phyloP scores from a whole-genome alignment of 2,888 invertebrate genomes.

The Cheilosia impressa region DNA sequence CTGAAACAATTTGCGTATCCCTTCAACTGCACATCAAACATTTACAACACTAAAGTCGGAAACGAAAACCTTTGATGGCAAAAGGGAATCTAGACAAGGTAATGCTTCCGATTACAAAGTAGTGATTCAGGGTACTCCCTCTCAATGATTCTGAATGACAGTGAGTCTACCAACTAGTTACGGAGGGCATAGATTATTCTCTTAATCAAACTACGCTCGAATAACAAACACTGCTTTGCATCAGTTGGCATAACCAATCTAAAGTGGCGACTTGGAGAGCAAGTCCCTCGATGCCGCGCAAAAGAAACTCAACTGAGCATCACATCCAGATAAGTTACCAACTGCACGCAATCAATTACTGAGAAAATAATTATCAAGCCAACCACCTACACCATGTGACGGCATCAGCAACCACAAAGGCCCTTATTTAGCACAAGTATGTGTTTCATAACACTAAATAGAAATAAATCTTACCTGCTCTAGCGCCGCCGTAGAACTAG shows the following conservation, averaged over 20 bases:
- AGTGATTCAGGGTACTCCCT: too few relatives aligned
- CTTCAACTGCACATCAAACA: too few relatives aligned
- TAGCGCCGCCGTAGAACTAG: constrained; percentile 80
- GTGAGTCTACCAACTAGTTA: too few relatives aligned
- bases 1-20: too few relatives aligned
- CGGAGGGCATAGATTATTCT: too few relatives aligned
- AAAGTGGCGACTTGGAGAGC: not conserved
- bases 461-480: constrained; percentile 79
- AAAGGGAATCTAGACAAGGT: too few relatives aligned
- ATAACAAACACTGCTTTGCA: too few relatives aligned
- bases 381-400: not conserved
- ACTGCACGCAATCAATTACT: not conserved
- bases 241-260: too few relatives aligned
- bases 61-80: too few relatives aligned
- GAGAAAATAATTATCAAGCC: not conserved
- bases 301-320: not conserved
- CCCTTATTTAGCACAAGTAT: not conserved
- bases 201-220: not conserved
- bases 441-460: not conserved
- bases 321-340: not conserved
- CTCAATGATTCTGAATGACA: too few relatives aligned
- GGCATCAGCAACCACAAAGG: not conserved
- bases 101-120: too few relatives aligned
- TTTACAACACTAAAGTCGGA: too few relatives aligned
- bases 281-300: not conserved